A percentile compares a stretch with the other conserved stretches of the same genome.
Conservation (phyloP, 1,140 invertebrate genomes). For the Drosophila leontia region DNA sequence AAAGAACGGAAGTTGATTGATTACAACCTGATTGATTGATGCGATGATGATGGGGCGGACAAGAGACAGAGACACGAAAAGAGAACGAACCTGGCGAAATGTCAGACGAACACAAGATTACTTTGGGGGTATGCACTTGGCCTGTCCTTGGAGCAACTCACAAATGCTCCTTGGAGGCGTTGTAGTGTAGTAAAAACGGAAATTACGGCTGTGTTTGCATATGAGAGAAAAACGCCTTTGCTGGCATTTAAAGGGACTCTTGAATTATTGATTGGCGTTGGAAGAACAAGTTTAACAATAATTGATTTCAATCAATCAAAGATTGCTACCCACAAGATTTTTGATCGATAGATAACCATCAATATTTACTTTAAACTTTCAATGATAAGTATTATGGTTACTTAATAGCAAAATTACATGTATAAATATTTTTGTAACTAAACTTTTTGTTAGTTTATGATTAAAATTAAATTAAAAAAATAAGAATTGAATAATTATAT, state of each 20-base stretch:
- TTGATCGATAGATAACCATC: slow-evolving; percentile 30
- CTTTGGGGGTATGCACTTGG: slow-evolving; percentile 25
- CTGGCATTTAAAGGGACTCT: slow-evolving; percentile 24
- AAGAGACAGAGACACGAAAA: background rate
- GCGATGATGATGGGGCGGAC: background rate
- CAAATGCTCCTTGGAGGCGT: background rate
- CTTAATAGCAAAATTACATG: background rate
- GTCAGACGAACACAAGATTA: slow-evolving; percentile 28
- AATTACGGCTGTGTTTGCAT: slow-evolving; percentile 33
- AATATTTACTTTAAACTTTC: background rate
- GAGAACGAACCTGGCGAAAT: slow-evolving; percentile 25
- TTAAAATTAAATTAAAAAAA: too few species aligned
- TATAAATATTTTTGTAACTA: too few species aligned
- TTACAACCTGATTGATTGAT: slow-evolving; percentile 51
- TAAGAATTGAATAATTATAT: too few species aligned
- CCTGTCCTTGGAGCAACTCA: slow-evolving; percentile 20
- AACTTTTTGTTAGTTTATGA: too few species aligned
- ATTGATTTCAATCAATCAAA: slow-evolving; percentile 36
- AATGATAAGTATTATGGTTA: background rate
- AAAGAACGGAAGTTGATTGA: slow-evolving; percentile 50
- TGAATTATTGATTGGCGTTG: slow-evolving; percentile 32
- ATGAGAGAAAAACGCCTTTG: slow-evolving; percentile 9
- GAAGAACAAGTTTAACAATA: slow-evolving; percentile 28
- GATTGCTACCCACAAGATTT: slow-evolving; percentile 13
- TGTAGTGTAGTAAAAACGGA: slow-evolving; percentile 8